Conservation (phyloP, 2,797 vertebrate genomes). For the Sphenopsis melanotis region DNA sequence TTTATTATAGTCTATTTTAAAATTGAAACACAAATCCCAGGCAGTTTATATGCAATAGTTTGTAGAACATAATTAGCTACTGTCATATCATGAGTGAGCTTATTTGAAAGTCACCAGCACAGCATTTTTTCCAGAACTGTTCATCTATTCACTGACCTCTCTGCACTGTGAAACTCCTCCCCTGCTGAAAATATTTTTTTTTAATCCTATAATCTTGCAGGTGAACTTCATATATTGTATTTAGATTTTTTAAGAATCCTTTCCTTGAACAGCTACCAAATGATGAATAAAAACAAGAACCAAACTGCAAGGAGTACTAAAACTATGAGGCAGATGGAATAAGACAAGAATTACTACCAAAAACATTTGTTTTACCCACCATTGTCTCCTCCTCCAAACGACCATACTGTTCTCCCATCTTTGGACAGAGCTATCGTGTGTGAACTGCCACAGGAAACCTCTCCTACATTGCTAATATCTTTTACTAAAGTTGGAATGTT, state of each 20-base stretch:
- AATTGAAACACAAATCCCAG: not conserved
- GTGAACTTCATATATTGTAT: not conserved
- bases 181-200: not conserved
- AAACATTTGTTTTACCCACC: slow-evolving; percentile 62
- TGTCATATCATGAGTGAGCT: not conserved
- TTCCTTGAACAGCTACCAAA: not conserved
- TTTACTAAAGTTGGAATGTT: slow-evolving; percentile 84
- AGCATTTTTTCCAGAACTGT: not conserved
- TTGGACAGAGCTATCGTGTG: slow-evolving; percentile 83
- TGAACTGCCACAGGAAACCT: slow-evolving; percentile 83
- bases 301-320: not conserved
- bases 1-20: not conserved
- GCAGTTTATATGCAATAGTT: not conserved
- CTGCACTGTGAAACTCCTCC: not conserved
- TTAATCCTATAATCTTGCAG: not conserved
- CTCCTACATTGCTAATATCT: slow-evolving; percentile 84
- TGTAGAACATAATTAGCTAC: not conserved
- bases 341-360: not conserved
- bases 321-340: not conserved
- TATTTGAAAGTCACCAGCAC: not conserved
- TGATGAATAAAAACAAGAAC: not conserved
- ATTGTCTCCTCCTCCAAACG: slow-evolving; percentile 84
- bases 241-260: not conserved
- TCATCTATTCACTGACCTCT: not conserved
- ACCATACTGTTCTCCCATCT: slow-evolving; percentile 83